Conservation (phyloP, 2,113 vertebrate genomes). For the Mus spicilegus region DNA sequence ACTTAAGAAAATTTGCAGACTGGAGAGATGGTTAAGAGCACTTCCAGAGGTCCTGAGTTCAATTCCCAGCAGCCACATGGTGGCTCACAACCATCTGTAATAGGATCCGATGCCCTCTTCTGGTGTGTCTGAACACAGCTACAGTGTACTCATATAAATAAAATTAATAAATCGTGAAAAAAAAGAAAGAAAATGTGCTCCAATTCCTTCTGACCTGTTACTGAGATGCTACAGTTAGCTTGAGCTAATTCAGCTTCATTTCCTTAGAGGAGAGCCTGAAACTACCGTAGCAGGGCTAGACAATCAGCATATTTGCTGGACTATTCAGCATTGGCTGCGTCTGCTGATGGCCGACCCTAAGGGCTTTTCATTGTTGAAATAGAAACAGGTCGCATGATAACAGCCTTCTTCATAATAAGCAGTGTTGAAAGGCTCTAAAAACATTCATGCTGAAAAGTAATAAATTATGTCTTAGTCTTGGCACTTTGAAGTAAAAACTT, state of each 20-base stretch:
- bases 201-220: slow-evolving; percentile 19
- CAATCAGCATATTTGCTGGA: neutral
- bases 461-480: slow-evolving; percentile 18
- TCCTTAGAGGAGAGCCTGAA: slow-evolving; percentile 12
- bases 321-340: neutral
- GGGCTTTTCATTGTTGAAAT: slow-evolving; percentile 6
- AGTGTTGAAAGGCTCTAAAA: neutral
- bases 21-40: too few species aligned
- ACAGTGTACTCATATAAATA: too few species aligned
- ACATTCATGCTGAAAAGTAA: slow-evolving; percentile 6
- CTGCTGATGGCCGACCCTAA: neutral
- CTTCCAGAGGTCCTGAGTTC: too few species aligned
- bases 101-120: too few species aligned
- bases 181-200: neutral
- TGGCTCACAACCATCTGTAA: too few species aligned
- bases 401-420: neutral
- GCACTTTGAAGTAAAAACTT: neutral
- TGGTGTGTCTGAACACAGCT: too few species aligned
- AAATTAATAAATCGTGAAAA: too few species aligned
- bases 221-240: neutral
- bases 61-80: too few species aligned
- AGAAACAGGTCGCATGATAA: neutral
- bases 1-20: neutral
- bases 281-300: neutral
- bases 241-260: neutral